phyloP scores from a whole-genome alignment of 1,140 invertebrate genomes.

The Leptinotarsa lineolata region DNA sequence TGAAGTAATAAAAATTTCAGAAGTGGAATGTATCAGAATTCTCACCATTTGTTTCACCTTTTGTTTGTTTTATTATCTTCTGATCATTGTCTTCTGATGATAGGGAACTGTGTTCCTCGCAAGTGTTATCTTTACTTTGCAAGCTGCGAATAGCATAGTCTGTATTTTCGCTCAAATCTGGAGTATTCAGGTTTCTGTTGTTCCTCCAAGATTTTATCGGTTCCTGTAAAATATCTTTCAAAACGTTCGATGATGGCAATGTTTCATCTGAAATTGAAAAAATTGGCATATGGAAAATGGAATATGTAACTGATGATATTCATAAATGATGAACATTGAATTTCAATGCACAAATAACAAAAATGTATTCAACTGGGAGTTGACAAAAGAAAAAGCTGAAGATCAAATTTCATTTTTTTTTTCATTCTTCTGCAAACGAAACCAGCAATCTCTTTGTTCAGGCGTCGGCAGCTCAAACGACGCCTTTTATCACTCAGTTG shows the following conservation, averaged over 20 bases:
- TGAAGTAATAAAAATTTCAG: background rate
- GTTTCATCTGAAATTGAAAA: constrained; percentile 32
- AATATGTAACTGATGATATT: too few species aligned
- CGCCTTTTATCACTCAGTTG: too few species aligned
- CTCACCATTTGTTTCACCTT: background rate
- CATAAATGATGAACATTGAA: too few species aligned
- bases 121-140: constrained; percentile 32
- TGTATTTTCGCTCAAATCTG: constrained; percentile 29
- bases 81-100: constrained; percentile 32
- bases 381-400: too few species aligned
- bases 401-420: too few species aligned
- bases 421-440: too few species aligned
- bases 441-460: too few species aligned
- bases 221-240: constrained; percentile 45
- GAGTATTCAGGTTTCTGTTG: constrained; percentile 4
- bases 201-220: constrained; percentile 43
- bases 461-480: too few species aligned
- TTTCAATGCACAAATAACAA: too few species aligned
- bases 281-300: background rate
- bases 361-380: too few species aligned
- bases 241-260: constrained; percentile 44
- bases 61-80: background rate
- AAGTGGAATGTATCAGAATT: background rate
- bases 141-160: constrained; percentile 25
- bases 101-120: constrained; percentile 26